These are phyloP conservation scores for Cryptophagus acutangulus DNA, from an alignment of 2,888 invertebrate species.

Conservation along the genomic window DNA sequence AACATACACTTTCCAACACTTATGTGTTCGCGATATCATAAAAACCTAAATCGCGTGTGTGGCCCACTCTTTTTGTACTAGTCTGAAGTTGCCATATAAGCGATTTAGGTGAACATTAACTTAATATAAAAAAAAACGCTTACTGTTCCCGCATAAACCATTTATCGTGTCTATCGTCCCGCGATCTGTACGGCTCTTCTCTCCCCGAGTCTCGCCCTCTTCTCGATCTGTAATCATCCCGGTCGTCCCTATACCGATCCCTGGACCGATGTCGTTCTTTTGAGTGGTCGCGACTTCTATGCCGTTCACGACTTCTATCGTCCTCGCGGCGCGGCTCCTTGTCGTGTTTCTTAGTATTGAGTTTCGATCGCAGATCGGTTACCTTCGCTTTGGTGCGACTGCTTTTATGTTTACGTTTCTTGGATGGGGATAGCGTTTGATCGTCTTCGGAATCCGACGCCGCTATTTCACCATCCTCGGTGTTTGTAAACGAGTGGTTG, in stretches of 20 bases:
- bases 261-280: slow-evolving; percentile 16
- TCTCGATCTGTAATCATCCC: slow-evolving; percentile 20
- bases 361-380: slow-evolving; percentile 29
- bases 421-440: too few relatives aligned
- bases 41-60: too few relatives aligned
- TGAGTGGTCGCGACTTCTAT: slow-evolving; percentile 46
- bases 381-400: slow-evolving; percentile 32
- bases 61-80: too few relatives aligned
- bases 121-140: too few relatives aligned
- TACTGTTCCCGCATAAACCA: slow-evolving; percentile 37
- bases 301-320: slow-evolving; percentile 14
- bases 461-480: slow-evolving; percentile 62
- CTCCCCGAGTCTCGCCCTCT: slow-evolving; percentile 46
- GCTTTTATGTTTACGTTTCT: slow-evolving; percentile 31
- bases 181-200: slow-evolving; percentile 31
- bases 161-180: slow-evolving; percentile 46
- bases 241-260: slow-evolving; percentile 14
- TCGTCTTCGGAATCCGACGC: too few relatives aligned
- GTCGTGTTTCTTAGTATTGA: slow-evolving; percentile 23
- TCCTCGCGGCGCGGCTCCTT: slow-evolving; percentile 13
- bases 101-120: too few relatives aligned
- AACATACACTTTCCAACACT: too few relatives aligned
- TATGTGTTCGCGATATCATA: too few relatives aligned
- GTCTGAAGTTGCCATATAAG: too few relatives aligned
- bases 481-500: too few relatives aligned